Evolutionary conservation across 2,888 invertebrate genomes (phyloP).

Genomic region (Tinea pellionella): DNA sequence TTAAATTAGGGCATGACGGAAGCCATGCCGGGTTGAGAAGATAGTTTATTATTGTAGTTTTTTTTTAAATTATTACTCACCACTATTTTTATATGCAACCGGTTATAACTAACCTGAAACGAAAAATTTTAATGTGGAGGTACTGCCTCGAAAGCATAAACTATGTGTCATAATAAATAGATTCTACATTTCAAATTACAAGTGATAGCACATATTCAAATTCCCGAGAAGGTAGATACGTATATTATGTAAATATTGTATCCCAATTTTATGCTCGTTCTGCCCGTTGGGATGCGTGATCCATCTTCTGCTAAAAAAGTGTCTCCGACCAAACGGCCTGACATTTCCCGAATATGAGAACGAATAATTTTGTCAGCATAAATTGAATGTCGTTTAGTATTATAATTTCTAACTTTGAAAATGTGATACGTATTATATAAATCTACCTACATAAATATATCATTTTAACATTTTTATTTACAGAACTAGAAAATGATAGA

Average conservation of each 20-base stretch:
- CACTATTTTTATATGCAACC: no score
- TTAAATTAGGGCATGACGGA: no score
- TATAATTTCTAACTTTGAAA: background rate
- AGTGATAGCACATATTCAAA: background rate
- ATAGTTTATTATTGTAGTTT: no score
- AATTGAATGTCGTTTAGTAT: background rate
- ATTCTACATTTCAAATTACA: background rate
- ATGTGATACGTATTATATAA: no score
- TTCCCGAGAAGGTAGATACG: background rate
- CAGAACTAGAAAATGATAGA: background rate
- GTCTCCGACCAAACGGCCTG: background rate
- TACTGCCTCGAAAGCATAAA: no score
- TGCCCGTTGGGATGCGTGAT: background rate
- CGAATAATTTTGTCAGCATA: background rate
- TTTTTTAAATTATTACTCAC: no score
- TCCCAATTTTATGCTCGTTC: conserved; percentile 1
- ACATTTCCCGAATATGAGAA: background rate
- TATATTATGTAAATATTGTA: conserved; percentile 3
- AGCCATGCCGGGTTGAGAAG: no score
- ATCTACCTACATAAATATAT: no score
- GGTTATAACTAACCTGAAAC: no score
- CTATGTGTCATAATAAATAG: no score
- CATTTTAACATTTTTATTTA: no score
- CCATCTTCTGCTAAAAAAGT: conserved; percentile 2
- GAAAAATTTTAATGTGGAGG: no score